Evolutionary conservation across 2,888 invertebrate species (phyloP).

Genomic region (Epistrophe eligans): DNA sequence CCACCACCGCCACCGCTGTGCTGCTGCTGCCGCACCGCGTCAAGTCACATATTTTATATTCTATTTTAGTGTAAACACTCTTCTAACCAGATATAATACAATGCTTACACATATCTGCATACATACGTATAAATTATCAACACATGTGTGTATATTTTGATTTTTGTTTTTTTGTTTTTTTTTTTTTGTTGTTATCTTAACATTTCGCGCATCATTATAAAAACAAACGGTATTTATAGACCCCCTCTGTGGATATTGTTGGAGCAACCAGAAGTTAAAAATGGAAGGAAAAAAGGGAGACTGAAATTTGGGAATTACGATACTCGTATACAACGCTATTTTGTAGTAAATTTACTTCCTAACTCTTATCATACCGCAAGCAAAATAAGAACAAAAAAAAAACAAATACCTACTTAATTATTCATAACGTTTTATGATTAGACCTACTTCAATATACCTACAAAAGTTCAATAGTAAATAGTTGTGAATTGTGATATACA

Average conservation of each 20-base stretch:
- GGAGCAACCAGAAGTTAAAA: constrained; percentile 32
- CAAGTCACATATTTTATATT: constrained; percentile 66
- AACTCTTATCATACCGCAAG: constrained; percentile 56
- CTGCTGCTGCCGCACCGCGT: constrained; percentile 24
- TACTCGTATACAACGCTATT: background rate
- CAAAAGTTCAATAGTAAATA: no score
- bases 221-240: constrained; percentile 76
- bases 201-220: constrained; percentile 75
- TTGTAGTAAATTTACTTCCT: constrained; percentile 55
- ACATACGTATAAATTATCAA: constrained; percentile 7
- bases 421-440: background rate
- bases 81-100: constrained; percentile 71
- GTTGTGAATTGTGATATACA: no score
- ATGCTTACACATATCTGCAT: constrained; percentile 32
- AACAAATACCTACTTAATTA: background rate
- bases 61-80: constrained; percentile 72
- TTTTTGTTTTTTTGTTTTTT: constrained; percentile 12
- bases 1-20: background rate
- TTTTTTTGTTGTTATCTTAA: constrained; percentile 40
- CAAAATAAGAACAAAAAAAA: background rate
- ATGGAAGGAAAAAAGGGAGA: background rate
- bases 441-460: no score
- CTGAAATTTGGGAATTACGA: background rate
- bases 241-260: constrained; percentile 49
- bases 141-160: constrained; percentile 38